Conservation (phyloP, 2,113 vertebrate species). For the Macroglossus sobrinus region DNA sequence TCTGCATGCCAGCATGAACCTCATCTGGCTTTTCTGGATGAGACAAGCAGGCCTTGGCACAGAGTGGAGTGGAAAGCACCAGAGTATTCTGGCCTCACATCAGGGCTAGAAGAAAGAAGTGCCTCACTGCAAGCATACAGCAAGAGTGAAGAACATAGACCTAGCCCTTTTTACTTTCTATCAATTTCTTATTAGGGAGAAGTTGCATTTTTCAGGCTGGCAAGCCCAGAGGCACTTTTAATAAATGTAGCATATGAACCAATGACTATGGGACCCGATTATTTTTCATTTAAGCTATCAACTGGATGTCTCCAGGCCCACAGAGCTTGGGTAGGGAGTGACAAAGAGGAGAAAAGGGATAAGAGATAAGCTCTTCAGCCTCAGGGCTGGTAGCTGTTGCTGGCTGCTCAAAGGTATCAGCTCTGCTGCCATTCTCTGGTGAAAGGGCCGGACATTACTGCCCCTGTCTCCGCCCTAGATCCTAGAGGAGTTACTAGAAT, state of each 20-base stretch:
- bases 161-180: conserved; percentile 7
- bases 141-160: not conserved
- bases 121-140: not conserved
- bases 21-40: not conserved
- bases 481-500: not conserved
- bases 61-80: not conserved
- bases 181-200: not conserved
- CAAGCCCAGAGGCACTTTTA: not conserved
- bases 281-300: conserved; percentile 27
- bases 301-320: not conserved
- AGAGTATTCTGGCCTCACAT: not conserved
- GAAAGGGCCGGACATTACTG: not conserved
- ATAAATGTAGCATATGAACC: not conserved
- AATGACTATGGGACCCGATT: not conserved
- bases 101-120: conserved; percentile 26
- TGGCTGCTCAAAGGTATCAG: not conserved
- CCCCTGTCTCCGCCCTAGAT: not conserved
- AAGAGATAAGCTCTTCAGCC: not conserved
- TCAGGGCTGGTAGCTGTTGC: not conserved
- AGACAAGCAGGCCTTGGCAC: not conserved
- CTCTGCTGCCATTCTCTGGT: not conserved
- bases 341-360: not conserved
- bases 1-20: not conserved
- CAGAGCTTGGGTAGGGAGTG: not conserved
- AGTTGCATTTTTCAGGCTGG: not conserved